A percentile compares a stretch with the other conserved stretches of the same genome.
Conservation (phyloP, 2,797 vertebrate genomes). For the Protosalanx chinensis region DNA sequence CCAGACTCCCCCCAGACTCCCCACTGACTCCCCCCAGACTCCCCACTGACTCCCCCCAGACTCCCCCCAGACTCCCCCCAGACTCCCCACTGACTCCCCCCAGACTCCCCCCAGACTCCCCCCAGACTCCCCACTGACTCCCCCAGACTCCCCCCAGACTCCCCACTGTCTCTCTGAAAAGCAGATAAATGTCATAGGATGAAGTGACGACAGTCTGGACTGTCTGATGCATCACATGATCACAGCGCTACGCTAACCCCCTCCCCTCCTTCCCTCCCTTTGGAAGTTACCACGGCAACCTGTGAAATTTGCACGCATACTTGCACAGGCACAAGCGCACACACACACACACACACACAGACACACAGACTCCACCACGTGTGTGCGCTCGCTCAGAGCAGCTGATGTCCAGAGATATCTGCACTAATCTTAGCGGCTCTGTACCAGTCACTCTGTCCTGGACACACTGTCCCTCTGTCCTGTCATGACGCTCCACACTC, state of each 20-base stretch:
- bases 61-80: too few relatives aligned
- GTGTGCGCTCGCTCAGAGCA: neutral
- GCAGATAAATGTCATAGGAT: too few relatives aligned
- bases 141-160: too few relatives aligned
- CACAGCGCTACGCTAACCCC: neutral
- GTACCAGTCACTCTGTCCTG: neutral
- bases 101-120: too few relatives aligned
- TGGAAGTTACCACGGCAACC: neutral
- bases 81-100: too few relatives aligned
- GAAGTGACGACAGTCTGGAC: too few relatives aligned
- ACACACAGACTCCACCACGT: neutral
- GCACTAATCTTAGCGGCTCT: conserved; percentile 4
- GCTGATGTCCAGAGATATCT: neutral
- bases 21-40: too few relatives aligned
- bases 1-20: too few relatives aligned
- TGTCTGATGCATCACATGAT: neutral
- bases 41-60: too few relatives aligned
- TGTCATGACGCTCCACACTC: neutral
- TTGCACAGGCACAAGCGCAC: neutral
- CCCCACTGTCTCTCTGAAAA: too few relatives aligned
- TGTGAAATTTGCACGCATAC: neutral
- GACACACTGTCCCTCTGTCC: neutral
- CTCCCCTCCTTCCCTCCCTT: neutral
- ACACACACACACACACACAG: neutral
- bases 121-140: too few relatives aligned